Conservation (phyloP, 2,113 vertebrate genomes). For the Syngnathus typhle region DNA sequence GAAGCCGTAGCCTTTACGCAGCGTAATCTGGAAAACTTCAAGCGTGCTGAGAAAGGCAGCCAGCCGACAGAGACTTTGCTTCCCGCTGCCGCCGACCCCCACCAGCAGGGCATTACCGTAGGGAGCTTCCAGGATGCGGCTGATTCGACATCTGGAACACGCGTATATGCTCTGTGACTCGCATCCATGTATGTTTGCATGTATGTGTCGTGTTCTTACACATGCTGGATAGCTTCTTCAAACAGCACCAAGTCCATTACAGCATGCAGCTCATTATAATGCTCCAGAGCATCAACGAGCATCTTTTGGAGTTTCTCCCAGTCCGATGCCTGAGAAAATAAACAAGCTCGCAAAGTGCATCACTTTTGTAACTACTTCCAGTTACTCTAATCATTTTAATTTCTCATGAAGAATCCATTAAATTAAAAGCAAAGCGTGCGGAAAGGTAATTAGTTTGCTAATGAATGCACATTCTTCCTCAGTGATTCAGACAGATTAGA, state of each 20-base stretch:
- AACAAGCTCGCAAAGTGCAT: conserved; percentile 10
- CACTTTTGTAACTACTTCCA: conserved; percentile 6
- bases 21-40: conserved; percentile 74
- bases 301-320: conserved; percentile 86
- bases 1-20: conserved; percentile 73
- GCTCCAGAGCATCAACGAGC: conserved; percentile 76
- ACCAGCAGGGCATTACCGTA: conserved; percentile 71
- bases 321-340: conserved; percentile 67
- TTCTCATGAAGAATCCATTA: conserved; percentile 26
- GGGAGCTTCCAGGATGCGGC: conserved; percentile 72
- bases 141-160: conserved; percentile 68
- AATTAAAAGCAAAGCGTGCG: conserved; percentile 27
- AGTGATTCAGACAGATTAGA: conserved; percentile 35
- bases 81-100: conserved; percentile 72
- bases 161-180: conserved; percentile 9
- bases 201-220: conserved; percentile 40
- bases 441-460: conserved; percentile 34
- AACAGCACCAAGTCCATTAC: conserved; percentile 72
- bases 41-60: conserved; percentile 69
- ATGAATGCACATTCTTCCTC: conserved; percentile 33
- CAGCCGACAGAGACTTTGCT: conserved; percentile 70
- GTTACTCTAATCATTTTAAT: conserved; percentile 29
- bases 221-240: conserved; percentile 68
- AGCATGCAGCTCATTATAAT: conserved; percentile 73
- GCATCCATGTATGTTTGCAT: not conserved